These are phyloP conservation scores for Papilio machaon DNA, from an alignment of 1,140 invertebrate species.

Conservation along the genomic window DNA sequence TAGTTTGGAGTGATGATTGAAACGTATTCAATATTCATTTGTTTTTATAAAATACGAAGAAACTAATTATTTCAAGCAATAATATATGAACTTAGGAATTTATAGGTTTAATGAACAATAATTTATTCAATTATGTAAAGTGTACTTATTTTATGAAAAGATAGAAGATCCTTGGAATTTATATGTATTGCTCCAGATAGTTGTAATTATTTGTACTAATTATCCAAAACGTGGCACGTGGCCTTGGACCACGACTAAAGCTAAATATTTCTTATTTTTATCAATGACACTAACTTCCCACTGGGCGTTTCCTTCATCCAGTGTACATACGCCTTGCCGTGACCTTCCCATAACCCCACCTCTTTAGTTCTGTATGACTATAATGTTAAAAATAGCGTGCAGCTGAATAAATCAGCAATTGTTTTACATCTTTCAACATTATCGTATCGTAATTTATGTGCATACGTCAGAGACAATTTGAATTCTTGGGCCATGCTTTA, in stretches of 20 bases:
- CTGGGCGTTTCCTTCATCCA: neutral
- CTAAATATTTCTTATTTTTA: neutral
- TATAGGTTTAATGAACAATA: no score
- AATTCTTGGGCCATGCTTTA: neutral
- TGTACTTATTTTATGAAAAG: neutral
- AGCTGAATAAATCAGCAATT: conserved; percentile 25
- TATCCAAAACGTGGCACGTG: neutral
- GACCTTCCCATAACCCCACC: conserved; percentile 16
- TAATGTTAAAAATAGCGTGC: conserved; percentile 8
- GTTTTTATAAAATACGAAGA: no score
- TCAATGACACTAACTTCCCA: neutral
- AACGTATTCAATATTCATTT: no score
- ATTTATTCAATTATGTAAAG: no score
- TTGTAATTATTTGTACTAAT: neutral
- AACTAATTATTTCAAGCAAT: no score
- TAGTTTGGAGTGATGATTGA: no score
- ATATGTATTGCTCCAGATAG: neutral
- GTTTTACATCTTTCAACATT: conserved; percentile 19
- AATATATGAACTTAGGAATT: no score
- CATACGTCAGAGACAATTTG: neutral
- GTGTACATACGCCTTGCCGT: neutral
- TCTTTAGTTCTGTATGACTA: neutral
- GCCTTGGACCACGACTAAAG: neutral
- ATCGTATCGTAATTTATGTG: conserved; percentile 9
- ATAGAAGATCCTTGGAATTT: neutral